Base-by-base conservation (phyloP, 2,797 vertebrate genomes). In the Nyctalus aviator region DNA sequence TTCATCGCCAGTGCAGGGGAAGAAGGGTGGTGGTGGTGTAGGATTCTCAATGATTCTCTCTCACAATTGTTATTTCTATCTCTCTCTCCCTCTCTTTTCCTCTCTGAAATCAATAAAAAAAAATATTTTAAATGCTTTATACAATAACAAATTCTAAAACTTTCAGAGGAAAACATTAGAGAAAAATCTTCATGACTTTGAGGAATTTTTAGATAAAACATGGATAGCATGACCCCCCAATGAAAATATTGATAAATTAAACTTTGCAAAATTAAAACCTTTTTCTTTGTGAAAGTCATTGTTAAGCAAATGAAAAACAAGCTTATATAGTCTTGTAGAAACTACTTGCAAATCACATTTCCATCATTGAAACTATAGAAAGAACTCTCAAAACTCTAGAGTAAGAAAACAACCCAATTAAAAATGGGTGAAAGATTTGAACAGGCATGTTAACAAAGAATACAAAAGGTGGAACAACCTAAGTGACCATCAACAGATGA, bases 181-280 rank as follows among this genome's bases (percentile, higher is more conserved):
- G 55, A 20, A 79, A 84, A 72, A 44, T 27, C 18, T 15, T 59
- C 35, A 37, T 72, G 53, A 55, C 20, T 23, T 84, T 8, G 14
- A 78, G 77, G 14, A 84, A 84, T 77, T 84, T 57, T 88, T 68
- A 88, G 46, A n/a, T 78, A 64, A 72, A 15, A 64, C 30, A 46
- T 30, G 13, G 69, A 37, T 50, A 73, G 8, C 44, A 73, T 66
- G 15, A 84, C 32, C 8, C 20, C 35, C 71, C 48, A 32, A 76
- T 82, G 35, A 32, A 82, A 82, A 73, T 79, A 79, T 30, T 48
- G n/a, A 75, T 86, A 81, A 69, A 76, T 62, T 87, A 14, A 57
- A 73, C 20, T 66, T 68, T 41, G 68, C 8, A 75, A 79, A 86
- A 75, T 79, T 79, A 88, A 90, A 64, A 44, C 44, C 8, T 53